A percentile compares a stretch with the other conserved stretches of the same genome.
Conservation (phyloP, 2,113 vertebrate species). For the Eulemur rufifrons region DNA sequence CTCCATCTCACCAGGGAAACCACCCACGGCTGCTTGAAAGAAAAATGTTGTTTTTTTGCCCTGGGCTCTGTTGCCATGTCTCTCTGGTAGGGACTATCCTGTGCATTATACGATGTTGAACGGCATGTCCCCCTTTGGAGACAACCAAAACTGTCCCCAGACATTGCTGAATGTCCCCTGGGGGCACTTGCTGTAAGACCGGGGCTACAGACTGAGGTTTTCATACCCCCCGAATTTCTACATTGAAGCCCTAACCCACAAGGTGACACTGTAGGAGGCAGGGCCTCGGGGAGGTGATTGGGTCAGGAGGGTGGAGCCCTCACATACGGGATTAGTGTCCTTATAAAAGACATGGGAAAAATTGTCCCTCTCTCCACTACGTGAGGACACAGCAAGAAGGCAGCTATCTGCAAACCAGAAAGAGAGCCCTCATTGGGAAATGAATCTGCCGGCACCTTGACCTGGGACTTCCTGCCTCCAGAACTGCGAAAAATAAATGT, state of each 20-base stretch:
- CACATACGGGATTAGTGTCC: not conserved
- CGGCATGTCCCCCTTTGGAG: not conserved
- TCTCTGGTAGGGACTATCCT: not conserved
- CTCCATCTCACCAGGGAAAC: too few relatives aligned
- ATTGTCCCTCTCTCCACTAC: not conserved
- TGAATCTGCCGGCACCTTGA: not conserved
- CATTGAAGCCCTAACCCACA: not conserved
- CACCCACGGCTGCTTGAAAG: not conserved
- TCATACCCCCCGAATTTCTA: not conserved
- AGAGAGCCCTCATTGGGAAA: not conserved
- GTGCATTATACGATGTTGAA: rapidly evolving
- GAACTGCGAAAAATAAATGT: not conserved
- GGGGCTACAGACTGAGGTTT: too few relatives aligned
- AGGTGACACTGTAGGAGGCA: not conserved
- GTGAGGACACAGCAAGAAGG: not conserved
- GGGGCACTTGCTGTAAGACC: not conserved
- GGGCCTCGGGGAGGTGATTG: too few relatives aligned
- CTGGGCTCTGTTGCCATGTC: not conserved
- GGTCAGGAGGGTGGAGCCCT: not conserved
- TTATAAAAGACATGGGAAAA: not conserved
- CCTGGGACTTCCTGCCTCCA: not conserved
- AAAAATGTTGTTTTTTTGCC: not conserved
- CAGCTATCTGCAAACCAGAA: not conserved
- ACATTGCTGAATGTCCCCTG: not conserved
- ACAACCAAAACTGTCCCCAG: not conserved